Percentiles rank a stretch among this genome's conserved stretches.
phyloP scores from a whole-genome alignment of 1,140 invertebrate species.

The Popillia japonica region DNA sequence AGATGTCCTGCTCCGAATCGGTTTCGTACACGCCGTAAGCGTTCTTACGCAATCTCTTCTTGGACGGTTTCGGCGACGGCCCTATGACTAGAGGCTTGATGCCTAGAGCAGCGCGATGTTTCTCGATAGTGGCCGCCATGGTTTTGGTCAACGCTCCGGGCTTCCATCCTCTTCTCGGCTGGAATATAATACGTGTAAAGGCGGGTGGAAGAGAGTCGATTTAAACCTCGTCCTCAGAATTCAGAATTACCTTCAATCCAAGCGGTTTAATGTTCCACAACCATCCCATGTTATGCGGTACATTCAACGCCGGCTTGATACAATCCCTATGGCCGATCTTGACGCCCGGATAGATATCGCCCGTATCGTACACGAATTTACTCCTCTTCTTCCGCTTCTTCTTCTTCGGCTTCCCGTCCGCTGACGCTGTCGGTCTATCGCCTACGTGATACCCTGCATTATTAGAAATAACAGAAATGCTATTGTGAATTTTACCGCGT shows the following conservation, averaged over 20 bases:
- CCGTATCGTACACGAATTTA: constrained; percentile 54
- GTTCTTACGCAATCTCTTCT: constrained; percentile 39
- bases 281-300: constrained; percentile 68
- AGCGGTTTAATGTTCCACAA: constrained; percentile 61
- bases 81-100: constrained; percentile 54
- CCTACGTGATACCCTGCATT: neutral
- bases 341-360: constrained; percentile 60
- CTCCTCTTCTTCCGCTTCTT: constrained; percentile 42
- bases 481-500: neutral
- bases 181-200: constrained; percentile 43
- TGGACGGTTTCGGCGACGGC: constrained; percentile 56
- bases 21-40: constrained; percentile 44
- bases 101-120: constrained; percentile 59
- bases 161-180: constrained; percentile 65
- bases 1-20: constrained; percentile 58
- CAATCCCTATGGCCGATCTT: constrained; percentile 65
- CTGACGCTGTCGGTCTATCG: neutral
- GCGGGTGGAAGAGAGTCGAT: too few relatives aligned
- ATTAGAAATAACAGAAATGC: neutral
- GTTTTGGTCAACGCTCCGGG: constrained; percentile 65
- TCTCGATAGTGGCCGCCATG: constrained; percentile 62
- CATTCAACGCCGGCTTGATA: constrained; percentile 57
- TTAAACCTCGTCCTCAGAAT: too few relatives aligned
- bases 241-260: constrained; percentile 50
- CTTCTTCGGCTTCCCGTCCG: constrained; percentile 4